Evolutionary conservation across 2,113 vertebrate genomes (phyloP), one percentile per base, ranked within the genome.

Genomic region (Elanoides forficatus): DNA sequence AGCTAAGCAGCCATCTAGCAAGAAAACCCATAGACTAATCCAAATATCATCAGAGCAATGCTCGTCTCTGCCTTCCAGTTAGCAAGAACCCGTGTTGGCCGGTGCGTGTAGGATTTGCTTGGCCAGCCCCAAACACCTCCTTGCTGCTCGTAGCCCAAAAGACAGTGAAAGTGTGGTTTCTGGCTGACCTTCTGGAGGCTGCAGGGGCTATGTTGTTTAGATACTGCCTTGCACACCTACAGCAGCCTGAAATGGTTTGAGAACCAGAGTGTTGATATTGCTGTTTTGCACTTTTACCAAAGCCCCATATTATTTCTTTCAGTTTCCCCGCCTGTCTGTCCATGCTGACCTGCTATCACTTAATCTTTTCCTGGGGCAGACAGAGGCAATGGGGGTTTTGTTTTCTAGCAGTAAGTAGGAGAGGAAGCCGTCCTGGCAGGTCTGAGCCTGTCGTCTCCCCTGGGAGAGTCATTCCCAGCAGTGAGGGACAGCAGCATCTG

Each of bases 131-230:
- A 53, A 47, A 50, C 48, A 53, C n/a, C 52, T 50, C 38, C 56
- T 55, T 60, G 36, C 18, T 73, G 59, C 53, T 82, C 0, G 2
- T n/a, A 89, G 81, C 65, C 68, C 62, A 11, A n/a, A 45, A 76
- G 62, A 45, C 85, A 59, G 32, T 58, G n/a, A 11, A 67, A 74
- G 32, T 32, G 86, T 89, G 85, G 89, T 83, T 90, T 86, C 67
- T 83, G 73, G 67, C 76, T 90, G 92, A 94, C 92, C 86, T 96
- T 89, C 71, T 90, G 95, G 94, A 82, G 92, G 92, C 78, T 89
- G 85, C 29, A 32, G 68, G 48, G 71, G 4, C 66, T 68, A 56
- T 73, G 84, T 94, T 82, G 85, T 92, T 94, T 73, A 55, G 78
- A 53, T 66, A 15, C 72, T 60, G 56, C 53, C 72, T 86, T 75